These are phyloP conservation scores for Xanthorhoe spadicearia DNA, from an alignment of 2,888 invertebrate genomes.

Conservation along the genomic window DNA sequence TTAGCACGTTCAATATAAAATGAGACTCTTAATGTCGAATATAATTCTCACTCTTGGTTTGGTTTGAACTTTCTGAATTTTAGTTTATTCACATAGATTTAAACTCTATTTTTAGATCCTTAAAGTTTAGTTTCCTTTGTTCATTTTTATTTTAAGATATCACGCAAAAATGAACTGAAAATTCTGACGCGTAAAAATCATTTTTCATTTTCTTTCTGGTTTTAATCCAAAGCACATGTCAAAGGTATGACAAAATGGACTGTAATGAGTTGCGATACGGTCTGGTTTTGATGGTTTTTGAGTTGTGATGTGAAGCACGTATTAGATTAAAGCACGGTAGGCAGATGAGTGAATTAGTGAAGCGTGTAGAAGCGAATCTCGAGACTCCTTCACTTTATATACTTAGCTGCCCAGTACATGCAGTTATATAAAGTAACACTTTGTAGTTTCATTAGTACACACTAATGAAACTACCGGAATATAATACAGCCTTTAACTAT, in stretches of 20 bases:
- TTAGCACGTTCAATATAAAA: slow-evolving; percentile 17
- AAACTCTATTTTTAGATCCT: not conserved
- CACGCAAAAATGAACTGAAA: slow-evolving; percentile 26
- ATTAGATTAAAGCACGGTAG: slow-evolving; percentile 30
- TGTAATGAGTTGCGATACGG: slow-evolving; percentile 13
- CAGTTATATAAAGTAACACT: too few relatives aligned
- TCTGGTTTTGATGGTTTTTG: slow-evolving; percentile 7
- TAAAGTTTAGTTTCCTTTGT: slow-evolving; percentile 1
- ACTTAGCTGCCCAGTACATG: too few relatives aligned
- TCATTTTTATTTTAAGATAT: not conserved
- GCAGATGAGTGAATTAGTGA: slow-evolving; percentile 6
- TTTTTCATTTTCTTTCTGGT: slow-evolving; percentile 16
- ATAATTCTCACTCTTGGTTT: slow-evolving; percentile 10
- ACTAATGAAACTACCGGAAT: too few relatives aligned
- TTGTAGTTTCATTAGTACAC: too few relatives aligned
- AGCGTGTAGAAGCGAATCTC: slow-evolving; percentile 16
- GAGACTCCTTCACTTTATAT: not conserved
- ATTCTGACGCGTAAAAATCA: slow-evolving; percentile 14
- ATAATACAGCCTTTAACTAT: too few relatives aligned
- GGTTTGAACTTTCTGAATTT: slow-evolving; percentile 5
- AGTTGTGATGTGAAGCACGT: slow-evolving; percentile 27
- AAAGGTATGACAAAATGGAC: slow-evolving; percentile 11
- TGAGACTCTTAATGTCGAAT: slow-evolving; percentile 21
- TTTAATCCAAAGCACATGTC: slow-evolving; percentile 15
- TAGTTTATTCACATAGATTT: not conserved